Evolutionary conservation across 2,888 invertebrate genomes (phyloP), one percentile per base, ranked within the genome.

Genomic region (Leuctra nigra): DNA sequence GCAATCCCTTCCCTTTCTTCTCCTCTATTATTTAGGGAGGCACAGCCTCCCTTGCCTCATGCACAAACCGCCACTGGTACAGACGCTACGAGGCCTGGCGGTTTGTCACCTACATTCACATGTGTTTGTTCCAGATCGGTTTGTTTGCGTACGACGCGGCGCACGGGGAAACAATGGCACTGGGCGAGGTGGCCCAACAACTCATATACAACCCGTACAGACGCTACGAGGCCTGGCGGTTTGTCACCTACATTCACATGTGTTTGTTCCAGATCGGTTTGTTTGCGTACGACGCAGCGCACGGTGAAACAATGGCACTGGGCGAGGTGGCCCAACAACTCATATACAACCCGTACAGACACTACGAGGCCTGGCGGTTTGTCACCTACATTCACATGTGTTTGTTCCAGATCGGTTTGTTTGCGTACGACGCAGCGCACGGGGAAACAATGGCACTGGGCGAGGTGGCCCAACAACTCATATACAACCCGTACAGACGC

Each of bases 381-480:
- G 66, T 96, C 48, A 88, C 91, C 1, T 98, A 99, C 69, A 95
- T 95, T n/a, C 99, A 99, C 69, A 96, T 96, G 93, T 86, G n/a
- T n/a, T n/a, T n/a, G n/a, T n/a, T 14, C 6, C 39, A 39, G 39
- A n/a, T 39, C 20, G 39, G 18, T 2, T 39, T 39, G 16, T 39
- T 39, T 39, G 39, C 39, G 9, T 39, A 39, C 39, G 39, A 39
- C n/a, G 39, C 39, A 6, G 39, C 39, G 7, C 18, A 39, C 7
- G 61, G 59, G 20, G 72, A 70, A 38, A 76, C 74, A 70, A 76
- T 68, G 71, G 79, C 71, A 66, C 83, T 85, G 29, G 91, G 94
- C 0, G 90, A 93, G 0, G 81, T 88, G 35, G 86, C 91, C 6
- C 83, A 83, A 54, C 72, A 86, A 2, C 84, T 95, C 63, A 91